A percentile compares a stretch with the other conserved stretches of the same genome.
These are phyloP conservation scores for Tetrapedia diversipes DNA, from an alignment of 2,888 invertebrate species.

Conservation along the genomic window DNA sequence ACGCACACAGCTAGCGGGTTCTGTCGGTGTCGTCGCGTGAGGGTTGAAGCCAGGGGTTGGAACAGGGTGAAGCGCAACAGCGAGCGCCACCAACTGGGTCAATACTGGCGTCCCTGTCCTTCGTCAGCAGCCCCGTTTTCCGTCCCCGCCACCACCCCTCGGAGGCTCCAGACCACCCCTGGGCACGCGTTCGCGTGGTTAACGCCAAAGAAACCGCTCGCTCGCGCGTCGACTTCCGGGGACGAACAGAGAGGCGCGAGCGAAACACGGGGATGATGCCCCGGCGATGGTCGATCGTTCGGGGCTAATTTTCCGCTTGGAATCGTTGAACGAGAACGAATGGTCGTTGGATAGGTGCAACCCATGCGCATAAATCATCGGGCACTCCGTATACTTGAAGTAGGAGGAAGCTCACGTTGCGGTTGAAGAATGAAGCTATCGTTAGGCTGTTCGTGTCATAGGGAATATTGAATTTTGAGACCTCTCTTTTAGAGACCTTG, in stretches of 20 bases:
- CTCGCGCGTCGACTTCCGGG: constrained; percentile 40
- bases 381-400: too few species aligned
- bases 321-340: background rate
- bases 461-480: too few species aligned
- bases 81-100: constrained; percentile 76
- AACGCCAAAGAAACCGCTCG: constrained; percentile 33
- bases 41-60: constrained; percentile 47
- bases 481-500: too few species aligned
- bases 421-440: too few species aligned
- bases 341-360: background rate
- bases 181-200: constrained; percentile 7
- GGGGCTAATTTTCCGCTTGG: constrained; percentile 6
- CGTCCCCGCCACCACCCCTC: constrained; percentile 19
- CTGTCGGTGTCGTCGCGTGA: constrained; percentile 38
- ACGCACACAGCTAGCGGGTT: background rate
- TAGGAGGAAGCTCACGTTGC: too few species aligned
- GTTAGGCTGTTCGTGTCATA: too few species aligned
- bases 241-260: background rate
- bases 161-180: constrained; percentile 27
- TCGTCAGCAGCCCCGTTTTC: constrained; percentile 24
- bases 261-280: background rate
- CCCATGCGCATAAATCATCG: too few species aligned
- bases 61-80: constrained; percentile 65
- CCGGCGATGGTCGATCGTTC: constrained; percentile 1
- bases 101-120: constrained; percentile 74